Conservation (phyloP, 2,888 invertebrate species). For the Ectobius pallidus region DNA sequence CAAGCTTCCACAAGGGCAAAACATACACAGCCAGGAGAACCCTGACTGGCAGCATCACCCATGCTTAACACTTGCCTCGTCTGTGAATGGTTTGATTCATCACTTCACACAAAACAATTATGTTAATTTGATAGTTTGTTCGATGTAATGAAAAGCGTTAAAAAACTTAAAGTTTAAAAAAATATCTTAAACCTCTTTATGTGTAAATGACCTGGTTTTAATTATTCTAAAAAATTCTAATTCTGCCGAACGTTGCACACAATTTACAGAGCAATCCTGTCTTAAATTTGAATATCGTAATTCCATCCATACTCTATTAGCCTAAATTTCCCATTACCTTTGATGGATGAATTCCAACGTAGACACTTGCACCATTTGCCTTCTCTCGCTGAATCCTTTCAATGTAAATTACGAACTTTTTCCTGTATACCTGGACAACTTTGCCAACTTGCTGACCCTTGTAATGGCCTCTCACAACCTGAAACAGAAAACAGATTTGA, state of each 20-base stretch:
- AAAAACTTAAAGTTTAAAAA: too few relatives aligned
- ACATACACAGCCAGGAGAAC: slow-evolving; percentile 28
- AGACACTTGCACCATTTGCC: slow-evolving; percentile 97
- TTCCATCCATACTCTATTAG: too few relatives aligned
- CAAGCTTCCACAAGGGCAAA: slow-evolving; percentile 47
- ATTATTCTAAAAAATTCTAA: too few relatives aligned
- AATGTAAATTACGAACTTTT: slow-evolving; percentile 98
- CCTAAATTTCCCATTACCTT: slow-evolving; percentile 66
- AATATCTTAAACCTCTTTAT: too few relatives aligned
- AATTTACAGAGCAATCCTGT: too few relatives aligned
- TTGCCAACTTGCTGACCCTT: slow-evolving; percentile 99
- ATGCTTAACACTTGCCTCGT: slow-evolving; percentile 50
- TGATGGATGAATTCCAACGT: slow-evolving; percentile 98
- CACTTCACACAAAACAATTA: slow-evolving; percentile 53
- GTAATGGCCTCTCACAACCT: slow-evolving; percentile 98
- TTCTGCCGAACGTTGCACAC: too few relatives aligned
- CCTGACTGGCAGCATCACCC: slow-evolving; percentile 1
- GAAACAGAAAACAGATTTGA: slow-evolving; percentile 47
- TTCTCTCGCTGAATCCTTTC: slow-evolving; percentile 99
- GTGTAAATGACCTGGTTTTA: too few relatives aligned
- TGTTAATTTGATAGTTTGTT: too few relatives aligned
- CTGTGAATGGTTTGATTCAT: slow-evolving; percentile 66
- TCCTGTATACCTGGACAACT: slow-evolving; percentile 97
- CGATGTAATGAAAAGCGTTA: too few relatives aligned
- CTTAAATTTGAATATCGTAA: too few relatives aligned